Evolutionary conservation across 2,888 invertebrate species (phyloP).

Genomic region (Taphrorychus bicolor): DNA sequence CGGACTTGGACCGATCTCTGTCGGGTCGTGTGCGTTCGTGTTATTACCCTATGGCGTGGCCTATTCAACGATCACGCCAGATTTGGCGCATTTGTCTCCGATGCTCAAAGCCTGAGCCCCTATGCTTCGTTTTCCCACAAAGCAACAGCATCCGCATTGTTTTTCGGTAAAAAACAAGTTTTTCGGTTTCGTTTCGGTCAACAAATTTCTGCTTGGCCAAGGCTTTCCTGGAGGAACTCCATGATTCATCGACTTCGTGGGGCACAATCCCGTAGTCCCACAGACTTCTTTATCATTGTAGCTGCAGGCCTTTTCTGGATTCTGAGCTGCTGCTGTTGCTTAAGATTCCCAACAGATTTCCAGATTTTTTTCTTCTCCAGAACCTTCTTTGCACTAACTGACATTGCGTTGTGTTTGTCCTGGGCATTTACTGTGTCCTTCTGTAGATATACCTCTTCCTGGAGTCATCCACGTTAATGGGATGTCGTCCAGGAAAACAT

Average conservation of each 20-base stretch:
- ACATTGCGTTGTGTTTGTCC: slow-evolving; percentile 29
- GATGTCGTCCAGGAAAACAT: slow-evolving; percentile 82
- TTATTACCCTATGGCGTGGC: slow-evolving; percentile 97
- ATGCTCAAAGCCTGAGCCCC: slow-evolving; percentile 96
- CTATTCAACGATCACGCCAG: slow-evolving; percentile 96
- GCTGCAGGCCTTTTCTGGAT: slow-evolving; percentile 72
- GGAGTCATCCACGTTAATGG: slow-evolving; percentile 64
- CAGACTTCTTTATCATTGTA: slow-evolving; percentile 89
- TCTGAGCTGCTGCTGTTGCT: slow-evolving; percentile 13
- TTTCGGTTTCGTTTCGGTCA: slow-evolving; percentile 81
- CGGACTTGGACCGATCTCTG: slow-evolving; percentile 95
- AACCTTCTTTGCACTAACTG: slow-evolving; percentile 34
- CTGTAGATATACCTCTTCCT: slow-evolving; percentile 28
- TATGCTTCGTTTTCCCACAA: slow-evolving; percentile 96
- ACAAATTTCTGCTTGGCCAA: slow-evolving; percentile 97
- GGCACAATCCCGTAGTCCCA: slow-evolving; percentile 99
- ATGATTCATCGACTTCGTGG: slow-evolving; percentile 95
- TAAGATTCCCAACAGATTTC: neutral
- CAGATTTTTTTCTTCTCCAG: slow-evolving; percentile 38
- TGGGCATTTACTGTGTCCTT: slow-evolving; percentile 24
- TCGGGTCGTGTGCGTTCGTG: slow-evolving; percentile 98
- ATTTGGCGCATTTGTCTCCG: slow-evolving; percentile 98
- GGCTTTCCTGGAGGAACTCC: slow-evolving; percentile 93
- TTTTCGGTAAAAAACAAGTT: slow-evolving; percentile 95
- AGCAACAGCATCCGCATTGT: slow-evolving; percentile 96